A percentile compares a stretch with the other conserved stretches of the same genome.
Conservation (phyloP, 2,888 invertebrate genomes). For the Lepidocyrtinus sp. region DNA sequence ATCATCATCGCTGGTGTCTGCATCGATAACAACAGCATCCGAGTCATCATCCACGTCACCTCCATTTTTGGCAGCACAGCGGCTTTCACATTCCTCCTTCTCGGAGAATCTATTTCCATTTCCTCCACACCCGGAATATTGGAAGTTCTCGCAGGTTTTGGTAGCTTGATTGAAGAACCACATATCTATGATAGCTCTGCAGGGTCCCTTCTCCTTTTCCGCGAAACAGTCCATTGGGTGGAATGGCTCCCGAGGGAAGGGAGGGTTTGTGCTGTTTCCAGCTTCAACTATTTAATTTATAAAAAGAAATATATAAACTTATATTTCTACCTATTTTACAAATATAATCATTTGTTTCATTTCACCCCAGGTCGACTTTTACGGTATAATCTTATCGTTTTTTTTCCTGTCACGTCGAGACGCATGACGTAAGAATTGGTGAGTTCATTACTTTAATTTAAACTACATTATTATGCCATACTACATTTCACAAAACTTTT, state of each 20-base stretch:
- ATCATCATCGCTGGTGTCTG: background rate
- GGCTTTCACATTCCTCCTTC: slow-evolving; percentile 50
- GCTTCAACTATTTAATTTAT: slow-evolving; percentile 62
- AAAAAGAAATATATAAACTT: slow-evolving; percentile 12
- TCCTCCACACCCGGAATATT: slow-evolving; percentile 72
- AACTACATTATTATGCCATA: too few relatives aligned
- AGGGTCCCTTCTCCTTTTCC: slow-evolving; percentile 67
- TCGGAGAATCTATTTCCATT: slow-evolving; percentile 68
- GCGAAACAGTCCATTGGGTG: slow-evolving; percentile 68
- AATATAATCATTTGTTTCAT: background rate
- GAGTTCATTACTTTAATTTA: too few relatives aligned
- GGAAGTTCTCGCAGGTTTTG: slow-evolving; percentile 72
- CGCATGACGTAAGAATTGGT: too few relatives aligned
- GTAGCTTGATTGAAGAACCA: slow-evolving; percentile 72
- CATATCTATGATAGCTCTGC: slow-evolving; percentile 70
- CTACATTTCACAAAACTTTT: background rate
- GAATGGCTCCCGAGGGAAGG: slow-evolving; percentile 62
- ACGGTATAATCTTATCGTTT: too few relatives aligned
- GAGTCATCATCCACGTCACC: background rate
- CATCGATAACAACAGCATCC: slow-evolving; percentile 38
- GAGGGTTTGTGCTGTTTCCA: slow-evolving; percentile 35
- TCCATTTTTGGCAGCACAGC: slow-evolving; percentile 18
- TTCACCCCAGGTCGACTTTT: too few relatives aligned
- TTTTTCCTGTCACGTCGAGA: too few relatives aligned
- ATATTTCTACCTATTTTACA: too few relatives aligned